Base-by-base conservation (phyloP, 1,140 invertebrate species). In the Philotrypesis tridentata region DNA sequence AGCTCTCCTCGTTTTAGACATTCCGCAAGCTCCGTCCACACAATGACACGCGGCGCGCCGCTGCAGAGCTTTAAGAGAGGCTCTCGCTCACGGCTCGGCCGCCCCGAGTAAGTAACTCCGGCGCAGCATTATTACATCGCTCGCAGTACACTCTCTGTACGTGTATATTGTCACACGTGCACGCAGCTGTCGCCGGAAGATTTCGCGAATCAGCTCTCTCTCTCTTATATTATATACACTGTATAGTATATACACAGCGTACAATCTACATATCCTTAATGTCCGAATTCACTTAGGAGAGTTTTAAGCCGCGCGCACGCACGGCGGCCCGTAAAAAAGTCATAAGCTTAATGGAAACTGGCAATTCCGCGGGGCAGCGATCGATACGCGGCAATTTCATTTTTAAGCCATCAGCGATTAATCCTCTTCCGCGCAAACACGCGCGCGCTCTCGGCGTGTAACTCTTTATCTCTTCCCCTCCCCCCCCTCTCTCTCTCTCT, bases 1-100 rank as follows among this genome's bases (percentile, higher is more conserved):
- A 40, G 27, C 33, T 43, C 31, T 71, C 68, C 68, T 79, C 76
- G 61, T 78, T 79, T 78, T 73, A 82, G 81, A 82, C 79, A 80
- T 80, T 80, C 79, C 70, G n/a, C 61, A 37, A 43, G 79, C 68
- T 80, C 71, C n/a, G n/a, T n/a, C 67, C 65, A 63, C 71, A 80
- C 79, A 80, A 80, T 76, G 61, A 75, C 31, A 31, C 25, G 70
- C 37, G 2, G n/a, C 17, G 17, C 70, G 37, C 8, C 11, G 17
- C 12, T 43, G 40, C 14, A n/a, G 48, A 21, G 48, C 21, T 55
- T 55, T 55, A n/a, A 55, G 48, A 55, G 17, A n/a, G n/a, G n/a
- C n/a, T n/a, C n/a, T n/a, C n/a, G n/a, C n/a, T n/a, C n/a, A n/a
- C n/a, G n/a, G n/a, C n/a, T n/a, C n/a, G n/a, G n/a, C n/a, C n/a